Evolutionary conservation across 2,113 vertebrate genomes (phyloP), one percentile per base, ranked within the genome.

Genomic region (Tautogolabrus adspersus): DNA sequence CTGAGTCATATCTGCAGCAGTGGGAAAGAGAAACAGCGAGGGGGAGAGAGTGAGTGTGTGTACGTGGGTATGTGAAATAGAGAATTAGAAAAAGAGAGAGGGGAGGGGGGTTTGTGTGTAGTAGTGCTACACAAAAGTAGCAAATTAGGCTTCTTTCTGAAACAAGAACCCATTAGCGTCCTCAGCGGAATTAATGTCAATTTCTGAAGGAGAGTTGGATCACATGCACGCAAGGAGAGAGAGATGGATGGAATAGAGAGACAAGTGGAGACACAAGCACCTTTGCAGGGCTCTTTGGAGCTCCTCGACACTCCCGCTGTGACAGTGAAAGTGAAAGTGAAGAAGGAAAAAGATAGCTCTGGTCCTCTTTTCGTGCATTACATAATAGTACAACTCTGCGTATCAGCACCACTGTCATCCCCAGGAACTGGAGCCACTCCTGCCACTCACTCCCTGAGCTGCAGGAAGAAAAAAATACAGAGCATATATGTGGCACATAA

Each of bases 1-100:
- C 93, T 93, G 93, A 93, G 91, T 93, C 91, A 93, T 92, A 92
- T 90, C 90, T 91, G 91, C 92, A 92, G 91, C 90, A 91, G 88
- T 85, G 88, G 81, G 85, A 91, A 89, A 88, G 82, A 88, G 88
- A 89, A 86, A 75, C 80, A 75, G 88, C 75, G 85, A 89, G 87
- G 79, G 87, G 83, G 86, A 84, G 89, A 63, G 77, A 64, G 86
- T 74, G 87, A 76, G 89, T 82, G 84, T 71, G 86, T 81, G 65
- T 86, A 75, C 75, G 85, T 85, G 88, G 65, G 82, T 86, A 85
- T 86, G 83, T 77, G 84, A 55, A 77, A 70, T 75, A 80, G 71
- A 70, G 42, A 34, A 30, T 22, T 34, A 61, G 49, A n/a, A 3
- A 44, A 26, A 56, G 19, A 70, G 64, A 62, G 52, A 73, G 66